Evolutionary conservation across 2,113 vertebrate genomes (phyloP), one percentile per base, ranked within the genome.

Genomic region (Scomber scombrus): DNA sequence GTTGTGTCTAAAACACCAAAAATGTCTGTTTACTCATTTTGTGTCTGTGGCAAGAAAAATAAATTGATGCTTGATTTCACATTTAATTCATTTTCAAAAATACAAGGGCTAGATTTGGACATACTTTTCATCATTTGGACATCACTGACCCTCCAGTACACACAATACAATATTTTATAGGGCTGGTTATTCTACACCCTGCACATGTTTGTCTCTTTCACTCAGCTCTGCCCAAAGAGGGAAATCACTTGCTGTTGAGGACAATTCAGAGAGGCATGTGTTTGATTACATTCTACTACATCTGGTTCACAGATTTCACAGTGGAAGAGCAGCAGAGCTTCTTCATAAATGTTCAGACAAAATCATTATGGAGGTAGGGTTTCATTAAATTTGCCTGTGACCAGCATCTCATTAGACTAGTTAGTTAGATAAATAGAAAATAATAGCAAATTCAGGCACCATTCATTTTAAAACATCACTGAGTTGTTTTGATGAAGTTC

Each of bases 191-290:
- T 49, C 34, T 31, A n/a, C 19, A 6, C 31, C 46, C 43, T 83
- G 64, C 49, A 46, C 55, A 50, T 63, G 51, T 80, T 76, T 75
- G 54, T 64, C 65, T 79, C 67, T 76, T 63, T 31, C 60, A 65
- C 46, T 34, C 16, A 54, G 26, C 80, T 75, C 61, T 78, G 62
- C 31, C 73, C 71, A 64, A 29, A 63, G 68, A 71, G 71, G 62
- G 61, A 65, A 75, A 75, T 29, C 23, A n/a, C 46, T 63, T 71
- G 29, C 72, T 31, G 12, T 67, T 70, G 29, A 71, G 61, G 74
- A 72, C 81, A 60, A 29, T 58, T 64, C 45, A 64, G 67, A 65
- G 68, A 78, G 43, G 81, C 75, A 71, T 71, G 80, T 31, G 50
- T 71, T 71, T 67, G 63, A 78, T 81, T 81, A 69, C 58, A 50